Base-by-base conservation (phyloP, 2,888 invertebrate species). In the Idaea straminata region DNA sequence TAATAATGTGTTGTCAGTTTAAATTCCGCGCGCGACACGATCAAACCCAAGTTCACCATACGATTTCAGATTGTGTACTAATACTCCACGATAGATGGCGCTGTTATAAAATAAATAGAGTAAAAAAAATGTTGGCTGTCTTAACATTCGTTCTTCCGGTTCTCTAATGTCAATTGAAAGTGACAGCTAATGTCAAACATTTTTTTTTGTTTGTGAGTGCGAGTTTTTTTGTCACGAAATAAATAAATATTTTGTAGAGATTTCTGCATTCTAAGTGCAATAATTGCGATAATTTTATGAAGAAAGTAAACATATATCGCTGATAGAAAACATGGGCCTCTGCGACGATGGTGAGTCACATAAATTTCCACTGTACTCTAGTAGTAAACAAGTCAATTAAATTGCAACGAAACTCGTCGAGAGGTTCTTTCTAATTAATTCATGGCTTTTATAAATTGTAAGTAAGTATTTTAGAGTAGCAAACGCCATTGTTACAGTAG, bases 381-480 rank as follows among this genome's bases (percentile, higher is more conserved):
- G 69, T 76, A 75, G 83, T 88, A 89, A 89, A 91, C 87, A 88
- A 88, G 83, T 74, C 85, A 88, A 90, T 89, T 89, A 85, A 69
- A 66, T 47, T 10, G 47, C 47, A 10, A 47, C 47, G 47, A 71
- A 36, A 58, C 60, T 58, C 38, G 58, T 16, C 36, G 16, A 61
- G 34, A 6, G 25, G 25, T 35, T 61, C n/a, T n/a, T 61, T 61
- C 35, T 15, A 61, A 34, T n/a, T 34, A 35, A 34, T 35, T 34
- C 61, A 35, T 35, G 35, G 59, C 4, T 35, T 15, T 35, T n/a
- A 5, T 35, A 61, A 65, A 66, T 71, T 71, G n/a, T 65, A 63
- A 4, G 10, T 36, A 36, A 36, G 47, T 47, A 47, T 36, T 36
- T 5, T 36, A 36, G 6, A 47, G 47, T 47, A 6, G 13, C 13